Conservation (phyloP, 23 tunicate species). For the Oikopleura albicans region DNA sequence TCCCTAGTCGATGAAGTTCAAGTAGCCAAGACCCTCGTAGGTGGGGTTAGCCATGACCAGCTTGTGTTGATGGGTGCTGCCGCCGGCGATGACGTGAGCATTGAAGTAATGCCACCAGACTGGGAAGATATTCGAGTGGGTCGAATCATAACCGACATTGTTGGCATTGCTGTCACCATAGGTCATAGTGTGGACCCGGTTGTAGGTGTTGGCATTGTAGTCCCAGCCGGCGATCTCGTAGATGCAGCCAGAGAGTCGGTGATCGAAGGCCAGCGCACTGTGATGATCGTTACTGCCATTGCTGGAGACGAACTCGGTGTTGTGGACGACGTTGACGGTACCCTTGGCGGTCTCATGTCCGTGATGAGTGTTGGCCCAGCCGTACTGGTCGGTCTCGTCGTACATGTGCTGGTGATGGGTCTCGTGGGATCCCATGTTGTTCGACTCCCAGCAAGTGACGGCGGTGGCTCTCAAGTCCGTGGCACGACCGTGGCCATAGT, state of each 20-base stretch:
- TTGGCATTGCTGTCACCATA: neutral
- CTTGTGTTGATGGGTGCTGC: neutral
- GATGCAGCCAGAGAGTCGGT: constrained; percentile 9
- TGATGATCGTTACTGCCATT: neutral
- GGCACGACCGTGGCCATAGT: neutral
- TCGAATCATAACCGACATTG: neutral
- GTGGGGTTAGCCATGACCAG: constrained; percentile 15
- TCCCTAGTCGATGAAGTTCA: neutral
- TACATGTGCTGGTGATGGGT: neutral
- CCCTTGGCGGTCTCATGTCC: neutral
- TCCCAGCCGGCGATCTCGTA: neutral
- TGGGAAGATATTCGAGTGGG: neutral
- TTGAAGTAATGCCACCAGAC: constrained; percentile 17
- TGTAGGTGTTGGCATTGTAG: neutral
- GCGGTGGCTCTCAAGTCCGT: neutral
- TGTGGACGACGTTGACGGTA: neutral
- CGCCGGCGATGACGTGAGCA: neutral
- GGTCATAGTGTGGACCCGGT: neutral
- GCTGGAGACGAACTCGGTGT: neutral
- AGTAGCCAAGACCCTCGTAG: constrained; percentile 15
- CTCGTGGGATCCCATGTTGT: neutral
- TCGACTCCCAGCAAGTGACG: constrained; percentile 17
- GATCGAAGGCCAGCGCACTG: neutral
- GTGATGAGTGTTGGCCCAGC: neutral
- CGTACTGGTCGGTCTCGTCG: neutral